Evolutionary conservation across 2,888 invertebrate species (phyloP), one percentile per base, ranked within the genome.

Genomic region (Limenitis camilla): DNA sequence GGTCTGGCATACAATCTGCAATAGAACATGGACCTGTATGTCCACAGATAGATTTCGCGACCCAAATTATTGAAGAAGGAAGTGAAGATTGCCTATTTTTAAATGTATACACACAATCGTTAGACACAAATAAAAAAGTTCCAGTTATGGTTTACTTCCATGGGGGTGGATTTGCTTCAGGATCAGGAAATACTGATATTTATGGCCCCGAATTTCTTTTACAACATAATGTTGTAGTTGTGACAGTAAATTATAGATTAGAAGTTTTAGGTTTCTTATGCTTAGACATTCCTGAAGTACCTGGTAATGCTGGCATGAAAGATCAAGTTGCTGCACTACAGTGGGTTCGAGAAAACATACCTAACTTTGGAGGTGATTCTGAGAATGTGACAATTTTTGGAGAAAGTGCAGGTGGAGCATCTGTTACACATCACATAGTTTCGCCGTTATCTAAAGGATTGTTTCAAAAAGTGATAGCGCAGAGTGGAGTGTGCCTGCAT

Each of bases 111-210:
- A 69, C 75, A 0, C 70, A 62, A 49, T 64, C 67, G 0, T 46
- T 72, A 8, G 19, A 59, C 5, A 36, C 53, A 0, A 43, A 56
- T 9, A 53, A 65, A 8, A 69, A 69, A 52, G 55, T 70, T 11
- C 78, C 81, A 0, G 83, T 82, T 0, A 74, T 83, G 69, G 71
- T 82, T 0, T 82, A 67, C 56, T 70, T 82, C 32, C 81, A 82
- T 40, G 81, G 79, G 8, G 82, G 82, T 6, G 71, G 65, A n/a
- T 49, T 42, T 8, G 28, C 41, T 42, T 49, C 49, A 9, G 49
- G 49, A 11, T 49, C 49, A 8, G 49, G 42, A 36, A 8, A 49
- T 9, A 19, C 42, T 6, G 42, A 49, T 7, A 6, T 49, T 10
- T 36, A 45, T 36, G 79, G 81, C 1, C 78, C 82, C 6, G 67